These are phyloP conservation scores for Drepana arcuata DNA, from an alignment of 1,140 invertebrate species.

Conservation along the genomic window DNA sequence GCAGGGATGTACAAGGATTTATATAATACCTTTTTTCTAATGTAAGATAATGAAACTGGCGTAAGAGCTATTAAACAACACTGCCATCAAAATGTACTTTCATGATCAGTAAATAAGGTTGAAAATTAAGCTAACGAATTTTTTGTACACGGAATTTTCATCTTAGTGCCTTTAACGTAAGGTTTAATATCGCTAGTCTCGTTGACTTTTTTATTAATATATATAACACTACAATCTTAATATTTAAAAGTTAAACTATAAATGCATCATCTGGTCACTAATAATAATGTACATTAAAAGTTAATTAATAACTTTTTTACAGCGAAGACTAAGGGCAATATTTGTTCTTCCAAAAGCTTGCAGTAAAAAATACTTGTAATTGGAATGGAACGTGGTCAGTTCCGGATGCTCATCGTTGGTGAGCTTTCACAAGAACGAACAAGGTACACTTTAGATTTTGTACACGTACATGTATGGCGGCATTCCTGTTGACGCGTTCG, in stretches of 20 bases:
- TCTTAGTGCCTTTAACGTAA: background rate
- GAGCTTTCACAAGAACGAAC: too few relatives aligned
- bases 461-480: background rate
- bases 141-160: background rate
- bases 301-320: constrained; percentile 4
- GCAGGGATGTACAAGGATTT: too few relatives aligned
- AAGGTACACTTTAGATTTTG: too few relatives aligned
- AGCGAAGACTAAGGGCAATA: too few relatives aligned
- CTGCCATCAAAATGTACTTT: background rate
- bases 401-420: too few relatives aligned
- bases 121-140: background rate
- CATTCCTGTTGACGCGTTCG: too few relatives aligned
- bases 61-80: constrained; percentile 11
- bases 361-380: too few relatives aligned
- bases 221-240: background rate
- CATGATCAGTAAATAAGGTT: background rate
- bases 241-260: constrained; percentile 27
- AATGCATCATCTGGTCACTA: constrained; percentile 53
- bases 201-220: background rate
- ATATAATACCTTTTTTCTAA: too few relatives aligned
- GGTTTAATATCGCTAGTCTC: background rate
- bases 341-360: too few relatives aligned
- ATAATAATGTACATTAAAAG: constrained; percentile 40
- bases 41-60: too few relatives aligned
- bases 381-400: too few relatives aligned